A percentile compares a stretch with the other conserved stretches of the same genome.
These are phyloP conservation scores for Sorex maritimensis DNA, from an alignment of 2,797 vertebrate species.

Conservation along the genomic window DNA sequence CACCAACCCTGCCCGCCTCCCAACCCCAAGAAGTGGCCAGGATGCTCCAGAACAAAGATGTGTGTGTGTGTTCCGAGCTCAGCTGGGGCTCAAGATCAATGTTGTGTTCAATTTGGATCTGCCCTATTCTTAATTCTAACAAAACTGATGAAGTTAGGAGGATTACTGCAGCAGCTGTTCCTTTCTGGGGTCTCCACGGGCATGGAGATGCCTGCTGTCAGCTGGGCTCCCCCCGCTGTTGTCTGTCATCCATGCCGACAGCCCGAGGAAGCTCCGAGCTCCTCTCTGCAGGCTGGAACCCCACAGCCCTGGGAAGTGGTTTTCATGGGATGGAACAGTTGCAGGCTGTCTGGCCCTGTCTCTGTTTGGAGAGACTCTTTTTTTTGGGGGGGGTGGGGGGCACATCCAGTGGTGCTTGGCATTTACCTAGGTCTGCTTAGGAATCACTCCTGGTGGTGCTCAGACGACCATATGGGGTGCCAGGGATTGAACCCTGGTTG, in stretches of 20 bases:
- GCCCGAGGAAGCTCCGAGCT: neutral
- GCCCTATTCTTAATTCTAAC: neutral
- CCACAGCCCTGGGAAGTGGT: neutral
- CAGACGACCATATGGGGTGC: too few relatives aligned
- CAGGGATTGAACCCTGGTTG: too few relatives aligned
- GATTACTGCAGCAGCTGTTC: constrained; percentile 14
- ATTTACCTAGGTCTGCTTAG: too few relatives aligned
- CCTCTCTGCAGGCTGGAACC: neutral
- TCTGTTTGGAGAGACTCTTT: too few relatives aligned
- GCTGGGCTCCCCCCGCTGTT: too few relatives aligned
- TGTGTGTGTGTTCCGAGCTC: neutral
- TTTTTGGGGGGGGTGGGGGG: too few relatives aligned
- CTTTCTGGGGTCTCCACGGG: neutral
- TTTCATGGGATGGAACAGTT: neutral
- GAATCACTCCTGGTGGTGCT: too few relatives aligned
- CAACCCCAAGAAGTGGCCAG: neutral
- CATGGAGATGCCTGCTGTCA: neutral
- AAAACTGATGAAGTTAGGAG: constrained; percentile 9
- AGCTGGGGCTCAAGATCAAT: neutral
- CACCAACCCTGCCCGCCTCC: neutral
- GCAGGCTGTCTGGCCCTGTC: neutral
- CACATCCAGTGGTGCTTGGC: too few relatives aligned
- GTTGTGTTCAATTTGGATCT: constrained; percentile 6
- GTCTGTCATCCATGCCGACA: neutral
- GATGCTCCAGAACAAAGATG: constrained; percentile 43